Evolutionary conservation across 2,888 invertebrate species (phyloP), one percentile per base, ranked within the genome.

Genomic region (Tricholauxania praeusta): DNA sequence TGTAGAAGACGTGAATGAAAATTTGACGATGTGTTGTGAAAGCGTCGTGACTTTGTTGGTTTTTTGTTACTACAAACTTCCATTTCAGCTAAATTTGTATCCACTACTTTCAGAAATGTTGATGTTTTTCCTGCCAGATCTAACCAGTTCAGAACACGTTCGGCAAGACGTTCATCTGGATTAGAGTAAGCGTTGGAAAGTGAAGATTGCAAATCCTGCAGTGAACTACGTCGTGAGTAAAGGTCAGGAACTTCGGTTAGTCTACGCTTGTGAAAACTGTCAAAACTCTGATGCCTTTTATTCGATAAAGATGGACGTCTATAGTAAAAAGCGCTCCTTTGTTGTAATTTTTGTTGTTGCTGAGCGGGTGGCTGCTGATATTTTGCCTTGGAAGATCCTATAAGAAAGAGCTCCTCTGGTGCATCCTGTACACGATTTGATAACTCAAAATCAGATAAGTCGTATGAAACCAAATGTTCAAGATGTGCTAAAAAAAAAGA

Each of bases 101-200:
- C 75, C 1, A 72, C 68, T 10, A 81, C 79, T 17, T 89, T 88
- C 12, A 32, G 32, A 5, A 32, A 32, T 12, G 67, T 19, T 3
- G 52, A 47, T 22, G 47, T 53, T 80, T 91, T 90, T 0, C 92
- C 92, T 0, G 94, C 93, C 72, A 94, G 87, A 83, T 94, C 94
- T 77, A 95, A 82, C 95, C 95, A 95, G 79, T 93, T 92, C 5
- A 94, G 86, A 0, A 95, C 95, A 71, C 94, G 89, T 74, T 94
- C 93, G 0, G 94, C 91, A 65, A 92, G 82, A 47, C 89, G 83
- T 65, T 87, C 87, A 53, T 87, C 86, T 0, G 85, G 82, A 71
- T 84, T 83, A 3, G 79, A 15, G 17, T 19, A 28, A 7, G 71
- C 68, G 15, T 76, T 77, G 0, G 72, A 74, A 19, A 77, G 65